Base-by-base conservation (phyloP, 1,140 invertebrate genomes). In the Pectinophora gossypiella region DNA sequence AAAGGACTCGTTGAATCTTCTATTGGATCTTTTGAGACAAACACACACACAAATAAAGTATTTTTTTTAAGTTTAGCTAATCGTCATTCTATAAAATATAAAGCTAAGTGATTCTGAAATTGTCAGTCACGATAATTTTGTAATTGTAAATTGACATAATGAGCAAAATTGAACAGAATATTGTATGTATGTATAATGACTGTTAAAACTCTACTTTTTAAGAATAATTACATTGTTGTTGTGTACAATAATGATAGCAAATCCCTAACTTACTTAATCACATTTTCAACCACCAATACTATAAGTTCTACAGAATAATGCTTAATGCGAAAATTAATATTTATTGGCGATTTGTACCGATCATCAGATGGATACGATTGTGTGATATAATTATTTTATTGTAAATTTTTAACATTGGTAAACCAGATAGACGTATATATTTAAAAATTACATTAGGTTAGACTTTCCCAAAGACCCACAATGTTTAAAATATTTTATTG, bases 391-490 rank as follows among this genome's bases (percentile, higher is more conserved):
- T 32, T 12, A 12, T 32, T 32, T 12, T 12, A 32, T 12, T 76
- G 75, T 85, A 85, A 74, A 76, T 72, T 77, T 60, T 43, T 68
- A 64, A 64, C 68, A 70, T 72, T 70, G 51, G 55, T 69, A 54
- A 61, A 48, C 1, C 27, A 3, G n/a, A n/a, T n/a, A n/a, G n/a
- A n/a, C n/a, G n/a, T n/a, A n/a, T 48, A 32, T 56, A 61, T 20
- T 53, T 60, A 59, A 58, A 49, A 27, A 13, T 40, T 61, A 60
- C 55, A 22, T 66, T 68, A 72, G 66, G 62, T 68, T 68, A 65
- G 64, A 59, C 52, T 57, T 63, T 77, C 74, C 72, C 68, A 78
- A 83, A 78, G 62, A 64, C 68, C 75, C 74, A 75, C 59, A 74
- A 76, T 76, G 56, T 40, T 16, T 16, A 7, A 15, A 7, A 40